Evolutionary conservation across 2,888 invertebrate genomes (phyloP), one percentile per base, ranked within the genome.

Genomic region (Caprella mutica): DNA sequence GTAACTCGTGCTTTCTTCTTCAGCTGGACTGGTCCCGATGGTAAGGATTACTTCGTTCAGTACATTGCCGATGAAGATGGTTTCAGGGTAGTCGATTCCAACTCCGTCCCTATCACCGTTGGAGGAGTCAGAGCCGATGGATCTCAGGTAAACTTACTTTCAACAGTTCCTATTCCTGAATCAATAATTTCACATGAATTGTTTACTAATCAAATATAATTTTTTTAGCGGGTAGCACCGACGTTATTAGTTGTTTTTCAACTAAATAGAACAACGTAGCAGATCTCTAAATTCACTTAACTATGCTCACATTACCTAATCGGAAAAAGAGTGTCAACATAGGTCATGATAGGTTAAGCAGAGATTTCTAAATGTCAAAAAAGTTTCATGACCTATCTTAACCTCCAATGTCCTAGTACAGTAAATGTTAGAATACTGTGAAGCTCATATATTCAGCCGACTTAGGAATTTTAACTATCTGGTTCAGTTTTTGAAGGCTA

Each of bases 1-100:
- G n/a, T n/a, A n/a, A n/a, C n/a, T n/a, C n/a, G n/a, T 42, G 17
- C 29, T 26, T 12, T 5, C 48, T 29, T 3, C 30, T 39, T 2
- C 56, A 62, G 62, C 21, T 62, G 58, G 58, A 50, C 39, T 1
- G 53, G 56, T 27, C 56, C 54, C 21, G 59, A 63, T n/a, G 59
- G 59, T 40, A 35, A 33, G 5, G 35, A 59, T 29, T 59, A 46
- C 52, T 63, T 57, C 55, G 55, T 63, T 17, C 53, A 23, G 21
- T 59, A 63, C 57, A 35, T 57, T 30, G 63, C 63, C 21, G 63
- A 63, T 38, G 57, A 56, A 6, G 46, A 57, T 39, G 63, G 63
- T 19, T 63, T 54, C 56, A 38, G 63, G 19, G 56, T 63, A 17
- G 23, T 63, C 9, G 59, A 63, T 17, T 59, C 63, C 42, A 63